These are phyloP conservation scores for Aplysina aerophoba DNA, from an alignment of 37 sponge, comb jelly and placozoan genomes.

Conservation along the genomic window DNA sequence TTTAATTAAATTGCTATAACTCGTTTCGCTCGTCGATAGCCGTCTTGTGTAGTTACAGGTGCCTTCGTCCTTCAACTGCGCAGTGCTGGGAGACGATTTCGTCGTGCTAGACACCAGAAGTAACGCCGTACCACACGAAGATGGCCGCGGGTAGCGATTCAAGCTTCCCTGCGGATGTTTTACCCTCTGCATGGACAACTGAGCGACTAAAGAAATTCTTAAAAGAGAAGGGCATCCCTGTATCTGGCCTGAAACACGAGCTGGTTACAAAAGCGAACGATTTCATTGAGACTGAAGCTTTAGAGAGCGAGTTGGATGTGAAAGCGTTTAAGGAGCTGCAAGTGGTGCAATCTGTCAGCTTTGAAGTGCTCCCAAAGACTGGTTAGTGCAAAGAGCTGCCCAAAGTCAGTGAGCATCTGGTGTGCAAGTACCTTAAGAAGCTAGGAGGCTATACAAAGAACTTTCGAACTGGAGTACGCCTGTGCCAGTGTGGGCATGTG, in stretches of 20 bases:
- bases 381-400: constrained; percentile 25
- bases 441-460: constrained; percentile 38
- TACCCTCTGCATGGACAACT: constrained; percentile 15
- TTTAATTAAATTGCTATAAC: no score
- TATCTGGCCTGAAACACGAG: constrained; percentile 27
- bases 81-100: no score
- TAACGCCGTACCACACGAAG: no score
- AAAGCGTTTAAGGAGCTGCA: constrained; percentile 13
- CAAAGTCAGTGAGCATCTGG: not conserved
- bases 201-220: constrained; percentile 15
- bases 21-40: no score
- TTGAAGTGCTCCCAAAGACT: constrained; percentile 14
- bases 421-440: constrained; percentile 7
- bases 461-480: constrained; percentile 34
- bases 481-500: constrained; percentile 34
- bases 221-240: not conserved
- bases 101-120: no score
- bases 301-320: constrained; percentile 29
- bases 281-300: constrained; percentile 25
- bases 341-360: not conserved
- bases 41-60: no score
- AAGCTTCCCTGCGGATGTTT: no score
- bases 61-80: no score
- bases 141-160: no score
- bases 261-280: constrained; percentile 11